Evolutionary conservation across 2,888 invertebrate genomes (phyloP).

Genomic region (Osedax fenrisi): DNA sequence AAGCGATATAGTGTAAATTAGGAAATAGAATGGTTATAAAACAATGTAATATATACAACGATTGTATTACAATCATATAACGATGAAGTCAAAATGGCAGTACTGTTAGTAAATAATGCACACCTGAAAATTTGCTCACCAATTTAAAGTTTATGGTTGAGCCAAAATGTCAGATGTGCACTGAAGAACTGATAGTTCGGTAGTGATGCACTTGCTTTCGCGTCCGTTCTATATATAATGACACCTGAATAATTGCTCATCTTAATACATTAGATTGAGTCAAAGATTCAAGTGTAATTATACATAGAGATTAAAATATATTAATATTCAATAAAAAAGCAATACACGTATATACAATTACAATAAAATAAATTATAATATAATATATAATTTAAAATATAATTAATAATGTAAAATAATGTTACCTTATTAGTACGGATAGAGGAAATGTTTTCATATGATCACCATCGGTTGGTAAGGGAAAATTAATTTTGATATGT

Average conservation of each 20-base stretch:
- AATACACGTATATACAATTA: neutral
- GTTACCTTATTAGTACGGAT: no score
- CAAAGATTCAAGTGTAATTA: neutral
- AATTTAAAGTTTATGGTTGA: conserved; percentile 45
- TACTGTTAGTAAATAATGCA: no score
- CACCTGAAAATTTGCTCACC: conserved; percentile 53
- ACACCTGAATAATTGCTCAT: neutral
- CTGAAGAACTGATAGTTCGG: neutral
- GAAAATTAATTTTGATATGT: no score
- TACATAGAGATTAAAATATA: neutral
- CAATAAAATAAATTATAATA: neutral
- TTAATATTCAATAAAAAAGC: neutral
- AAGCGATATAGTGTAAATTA: no score
- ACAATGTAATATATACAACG: no score
- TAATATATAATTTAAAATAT: neutral
- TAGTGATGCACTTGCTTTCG: neutral
- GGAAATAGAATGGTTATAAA: no score
- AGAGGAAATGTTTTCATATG: no score
- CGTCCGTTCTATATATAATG: neutral
- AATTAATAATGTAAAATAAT: no score
- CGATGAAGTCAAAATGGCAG: no score
- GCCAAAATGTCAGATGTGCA: conserved; percentile 46
- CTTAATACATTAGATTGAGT: neutral
- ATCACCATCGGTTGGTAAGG: no score
- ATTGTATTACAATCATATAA: no score